These are phyloP conservation scores for Bactericera cockerelli DNA, from an alignment of 1,140 invertebrate species.

Conservation along the genomic window DNA sequence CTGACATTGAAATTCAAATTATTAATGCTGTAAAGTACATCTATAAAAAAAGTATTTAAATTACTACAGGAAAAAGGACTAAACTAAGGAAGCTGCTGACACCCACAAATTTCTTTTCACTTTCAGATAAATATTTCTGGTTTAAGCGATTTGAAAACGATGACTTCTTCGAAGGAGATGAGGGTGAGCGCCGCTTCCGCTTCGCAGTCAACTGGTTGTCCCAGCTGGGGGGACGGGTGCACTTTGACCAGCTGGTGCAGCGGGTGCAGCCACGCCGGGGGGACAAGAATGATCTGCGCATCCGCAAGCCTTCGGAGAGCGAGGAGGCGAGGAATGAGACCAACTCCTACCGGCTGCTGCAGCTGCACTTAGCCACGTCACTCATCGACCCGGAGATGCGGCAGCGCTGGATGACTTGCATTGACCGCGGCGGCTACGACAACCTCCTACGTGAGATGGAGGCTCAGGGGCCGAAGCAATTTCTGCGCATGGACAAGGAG, in stretches of 20 bases:
- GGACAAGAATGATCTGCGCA: neutral
- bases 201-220: neutral
- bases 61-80: no score
- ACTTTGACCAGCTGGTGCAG: neutral
- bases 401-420: neutral
- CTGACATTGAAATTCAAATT: no score
- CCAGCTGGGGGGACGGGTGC: neutral
- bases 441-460: neutral
- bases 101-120: neutral
- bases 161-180: neutral
- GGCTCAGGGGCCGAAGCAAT: neutral
- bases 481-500: neutral
- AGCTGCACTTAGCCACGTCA: neutral
- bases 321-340: slow-evolving; percentile 1
- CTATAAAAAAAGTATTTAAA: no score
- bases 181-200: neutral
- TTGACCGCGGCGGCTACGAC: neutral
- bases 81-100: no score
- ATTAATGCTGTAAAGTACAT: no score
- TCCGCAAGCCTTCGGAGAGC: neutral
- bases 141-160: slow-evolving; percentile 4
- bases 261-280: neutral
- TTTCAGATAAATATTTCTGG: slow-evolving; percentile 5
- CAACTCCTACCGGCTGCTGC: neutral
- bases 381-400: neutral